Base-by-base conservation (phyloP, 1,140 invertebrate genomes). In the Drosophila watanabei region DNA sequence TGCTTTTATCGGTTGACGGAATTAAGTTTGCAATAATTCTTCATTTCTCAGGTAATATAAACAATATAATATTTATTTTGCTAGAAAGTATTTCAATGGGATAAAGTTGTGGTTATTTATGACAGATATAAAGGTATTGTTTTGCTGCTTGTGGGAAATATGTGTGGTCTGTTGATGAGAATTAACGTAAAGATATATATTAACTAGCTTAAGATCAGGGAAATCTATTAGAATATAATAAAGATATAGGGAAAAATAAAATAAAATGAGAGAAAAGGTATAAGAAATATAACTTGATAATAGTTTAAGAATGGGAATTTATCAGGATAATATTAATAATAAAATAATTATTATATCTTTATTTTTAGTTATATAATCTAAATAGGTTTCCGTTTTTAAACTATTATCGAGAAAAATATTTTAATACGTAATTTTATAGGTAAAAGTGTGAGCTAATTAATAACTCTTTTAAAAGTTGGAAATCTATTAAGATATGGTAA, bases 21-120 rank as follows among this genome's bases (percentile, higher is more conserved):
- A 54, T 33, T 52, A 52, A 52, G 51, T n/a, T 37, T 37, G 33
- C 33, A 24, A 56, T 37, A 56, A 37, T 10, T 14, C 52, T 16
- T 1, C 18, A n/a, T 14, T 24, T 8, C 14, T 1, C 18, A 37
- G 1, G 20, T 8, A 10, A 35, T 54, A 35, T 54, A 20, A 20
- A 35, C 32, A 14, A 54, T 54, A 14, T 4, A 6, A 4, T 9
- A 9, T 30, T 30, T 30, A 30, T 6, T 32, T 14, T 3, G 4
- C 32, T 20, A 37, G 14, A 56, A 56, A 24, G 52, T 37, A 24
- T 16, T 24, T 5, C 2, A 33, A 24, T 56, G 52, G 24, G 52
- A 56, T 56, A 24, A 37, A 56, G 8, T 16, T 56, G 52, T 56
- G 52, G 52, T 56, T 32, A 54, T 35, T 54, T 54, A 35, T 54